Evolutionary conservation across 2,797 vertebrate species (phyloP).

Genomic region (Liasis olivaceus): DNA sequence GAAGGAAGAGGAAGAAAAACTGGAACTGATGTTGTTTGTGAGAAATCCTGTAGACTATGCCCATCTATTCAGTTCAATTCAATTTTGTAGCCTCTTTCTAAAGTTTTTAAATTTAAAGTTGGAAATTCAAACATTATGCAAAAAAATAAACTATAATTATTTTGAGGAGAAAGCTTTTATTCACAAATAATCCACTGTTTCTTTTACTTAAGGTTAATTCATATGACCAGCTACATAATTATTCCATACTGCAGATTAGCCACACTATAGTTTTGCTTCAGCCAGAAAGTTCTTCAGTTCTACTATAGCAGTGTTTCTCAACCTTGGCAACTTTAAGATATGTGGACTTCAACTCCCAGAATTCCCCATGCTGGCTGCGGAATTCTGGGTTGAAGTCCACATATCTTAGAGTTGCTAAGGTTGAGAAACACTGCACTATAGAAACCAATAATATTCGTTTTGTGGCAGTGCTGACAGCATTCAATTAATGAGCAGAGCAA

Average conservation of each 20-base stretch:
- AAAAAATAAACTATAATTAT: slow-evolving; percentile 79
- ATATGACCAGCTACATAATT: slow-evolving; percentile 20
- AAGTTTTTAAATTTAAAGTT: slow-evolving; percentile 77
- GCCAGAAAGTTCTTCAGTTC: slow-evolving; percentile 32
- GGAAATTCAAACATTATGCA: slow-evolving; percentile 79
- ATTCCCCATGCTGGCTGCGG: no score
- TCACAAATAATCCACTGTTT: slow-evolving; percentile 53
- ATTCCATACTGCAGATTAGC: slow-evolving; percentile 10
- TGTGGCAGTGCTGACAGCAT: slow-evolving; percentile 4
- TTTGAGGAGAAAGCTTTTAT: slow-evolving; percentile 76
- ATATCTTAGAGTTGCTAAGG: no score
- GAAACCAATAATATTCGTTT: slow-evolving; percentile 20
- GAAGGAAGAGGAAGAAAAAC: slow-evolving; percentile 60
- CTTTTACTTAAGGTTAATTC: slow-evolving; percentile 35
- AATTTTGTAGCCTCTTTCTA: slow-evolving; percentile 82
- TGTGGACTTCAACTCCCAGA: no score
- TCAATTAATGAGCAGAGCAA: slow-evolving; percentile 25
- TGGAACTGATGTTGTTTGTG: slow-evolving; percentile 61
- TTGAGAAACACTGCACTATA: neutral
- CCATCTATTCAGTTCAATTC: slow-evolving; percentile 51
- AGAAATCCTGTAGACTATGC: slow-evolving; percentile 59
- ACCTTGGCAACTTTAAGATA: no score
- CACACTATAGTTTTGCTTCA: neutral
- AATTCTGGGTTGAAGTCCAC: no score
- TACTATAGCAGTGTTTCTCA: neutral